Base-by-base conservation (phyloP, 2,797 vertebrate species). In the Notoglanidium macrostoma region DNA sequence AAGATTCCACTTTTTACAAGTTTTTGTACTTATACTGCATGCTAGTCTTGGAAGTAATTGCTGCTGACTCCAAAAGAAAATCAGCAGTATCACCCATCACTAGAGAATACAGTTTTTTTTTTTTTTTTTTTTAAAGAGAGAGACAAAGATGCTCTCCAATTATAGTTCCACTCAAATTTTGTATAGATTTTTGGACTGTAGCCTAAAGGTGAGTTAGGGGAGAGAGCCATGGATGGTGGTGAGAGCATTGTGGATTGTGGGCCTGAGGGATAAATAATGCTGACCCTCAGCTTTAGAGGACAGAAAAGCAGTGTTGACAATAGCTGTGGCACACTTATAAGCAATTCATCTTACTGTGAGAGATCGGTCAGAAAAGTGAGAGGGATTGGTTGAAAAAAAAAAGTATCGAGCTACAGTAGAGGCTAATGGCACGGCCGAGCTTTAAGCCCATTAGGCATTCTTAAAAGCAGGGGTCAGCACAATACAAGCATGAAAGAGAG, bases 311-410 rank as follows among this genome's bases (percentile, higher is more conserved):
- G 81, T 86, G 87, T 89, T 92, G 92, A 93, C 90, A 92, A 91
- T 88, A 90, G 88, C 88, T 87, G 87, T 78, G 81, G 87, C 76
- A 86, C 88, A 90, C 90, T 92, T 91, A 92, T 91, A 92, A 85
- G 85, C 84, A 15, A 87, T 94, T 94, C 92, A 90, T 92, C 61
- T 94, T 92, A 90, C 77, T 90, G 87, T 73, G 87, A 82, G 84
- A 86, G 76, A 86, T 90, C 82, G 85, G 80, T 85, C 83, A 90
- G 89, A 94, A 94, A 93, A 92, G 90, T 80, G 72, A 77, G 55
- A 23, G 89, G 78, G 90, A 92, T 88, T 88, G 85, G 89, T 87
- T 57, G 72, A 70, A 83, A 49, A 84, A 70, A 83, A 49, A 84
- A 88, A 82, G 84, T 90, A 89, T 87, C 67, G 82, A 76, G 90